These are phyloP conservation scores for Tinea trinotella DNA, from an alignment of 2,888 invertebrate genomes.

Conservation along the genomic window DNA sequence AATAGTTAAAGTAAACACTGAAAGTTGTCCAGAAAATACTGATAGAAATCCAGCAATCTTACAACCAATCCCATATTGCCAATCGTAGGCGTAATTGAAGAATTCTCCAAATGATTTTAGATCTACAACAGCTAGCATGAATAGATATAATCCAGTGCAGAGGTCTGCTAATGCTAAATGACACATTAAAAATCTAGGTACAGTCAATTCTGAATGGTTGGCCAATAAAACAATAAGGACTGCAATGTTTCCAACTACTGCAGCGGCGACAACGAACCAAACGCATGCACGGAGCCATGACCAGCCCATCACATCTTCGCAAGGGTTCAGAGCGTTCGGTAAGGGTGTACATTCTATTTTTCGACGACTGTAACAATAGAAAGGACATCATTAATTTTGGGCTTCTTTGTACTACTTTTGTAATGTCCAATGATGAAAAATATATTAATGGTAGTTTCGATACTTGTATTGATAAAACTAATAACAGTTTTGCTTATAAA, in stretches of 20 bases:
- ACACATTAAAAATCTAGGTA: constrained; percentile 63
- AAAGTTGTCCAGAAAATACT: constrained; percentile 88
- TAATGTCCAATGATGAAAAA: no score
- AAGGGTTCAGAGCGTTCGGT: constrained; percentile 88
- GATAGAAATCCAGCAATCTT: constrained; percentile 90
- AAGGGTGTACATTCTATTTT: constrained; percentile 78
- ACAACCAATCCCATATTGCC: constrained; percentile 89
- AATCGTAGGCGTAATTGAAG: constrained; percentile 91
- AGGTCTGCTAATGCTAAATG: constrained; percentile 92
- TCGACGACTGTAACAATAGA: constrained; percentile 36
- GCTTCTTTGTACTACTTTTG: no score
- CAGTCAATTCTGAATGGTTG: constrained; percentile 62
- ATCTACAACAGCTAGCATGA: constrained; percentile 88
- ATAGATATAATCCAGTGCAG: constrained; percentile 87
- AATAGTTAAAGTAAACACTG: constrained; percentile 88
- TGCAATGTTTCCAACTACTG: constrained; percentile 86
- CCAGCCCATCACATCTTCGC: constrained; percentile 92
- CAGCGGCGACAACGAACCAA: constrained; percentile 88
- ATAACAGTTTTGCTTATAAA: no score
- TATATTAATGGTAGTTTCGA: no score
- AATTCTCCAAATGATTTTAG: constrained; percentile 87
- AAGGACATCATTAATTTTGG: no score
- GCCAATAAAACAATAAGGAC: constrained; percentile 84
- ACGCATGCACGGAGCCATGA: constrained; percentile 84
- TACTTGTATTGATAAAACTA: no score